phyloP scores from a whole-genome alignment of 2,888 invertebrate genomes.

The Caenorhabditis sp. region DNA sequence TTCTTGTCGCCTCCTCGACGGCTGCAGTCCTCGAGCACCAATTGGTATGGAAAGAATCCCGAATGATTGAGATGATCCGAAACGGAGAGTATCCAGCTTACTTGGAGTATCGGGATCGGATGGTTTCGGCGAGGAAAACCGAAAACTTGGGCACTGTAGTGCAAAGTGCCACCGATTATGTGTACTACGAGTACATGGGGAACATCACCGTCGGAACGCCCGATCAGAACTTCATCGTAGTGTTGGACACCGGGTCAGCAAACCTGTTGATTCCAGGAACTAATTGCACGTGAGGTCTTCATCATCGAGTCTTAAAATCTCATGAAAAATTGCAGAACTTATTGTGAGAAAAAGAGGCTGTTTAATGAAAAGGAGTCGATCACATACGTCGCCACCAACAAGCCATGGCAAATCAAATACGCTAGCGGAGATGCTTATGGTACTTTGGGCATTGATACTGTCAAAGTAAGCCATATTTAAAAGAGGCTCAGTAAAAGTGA shows the following conservation, averaged over 20 bases:
- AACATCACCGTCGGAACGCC: conserved; percentile 71
- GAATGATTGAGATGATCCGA: conserved; percentile 66
- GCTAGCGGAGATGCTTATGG: conserved; percentile 84
- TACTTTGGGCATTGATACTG: conserved; percentile 84
- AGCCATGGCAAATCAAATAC: conserved; percentile 84
- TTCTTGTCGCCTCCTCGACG: conserved; percentile 31
- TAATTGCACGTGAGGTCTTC: conserved; percentile 64
- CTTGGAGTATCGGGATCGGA: conserved; percentile 47
- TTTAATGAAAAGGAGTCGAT: conserved; percentile 92
- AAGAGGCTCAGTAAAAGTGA: too few relatives aligned
- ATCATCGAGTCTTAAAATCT: not conserved
- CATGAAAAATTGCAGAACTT: conserved; percentile 36
- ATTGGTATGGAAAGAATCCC: conserved; percentile 60
- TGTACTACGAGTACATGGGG: conserved; percentile 71
- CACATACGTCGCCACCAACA: conserved; percentile 86
- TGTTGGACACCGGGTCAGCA: conserved; percentile 70
- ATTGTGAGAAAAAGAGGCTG: conserved; percentile 87
- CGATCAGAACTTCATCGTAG: conserved; percentile 69
- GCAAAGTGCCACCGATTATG: conserved; percentile 53
- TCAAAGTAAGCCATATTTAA: conserved; percentile 69
- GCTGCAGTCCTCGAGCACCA: conserved; percentile 67
- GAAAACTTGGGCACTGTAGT: conserved; percentile 46
- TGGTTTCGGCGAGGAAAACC: conserved; percentile 8
- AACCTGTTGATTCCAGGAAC: conserved; percentile 70
- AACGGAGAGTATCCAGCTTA: conserved; percentile 62